Base-by-base conservation (phyloP, 1,140 invertebrate species). In the Frieseomelitta varia region DNA sequence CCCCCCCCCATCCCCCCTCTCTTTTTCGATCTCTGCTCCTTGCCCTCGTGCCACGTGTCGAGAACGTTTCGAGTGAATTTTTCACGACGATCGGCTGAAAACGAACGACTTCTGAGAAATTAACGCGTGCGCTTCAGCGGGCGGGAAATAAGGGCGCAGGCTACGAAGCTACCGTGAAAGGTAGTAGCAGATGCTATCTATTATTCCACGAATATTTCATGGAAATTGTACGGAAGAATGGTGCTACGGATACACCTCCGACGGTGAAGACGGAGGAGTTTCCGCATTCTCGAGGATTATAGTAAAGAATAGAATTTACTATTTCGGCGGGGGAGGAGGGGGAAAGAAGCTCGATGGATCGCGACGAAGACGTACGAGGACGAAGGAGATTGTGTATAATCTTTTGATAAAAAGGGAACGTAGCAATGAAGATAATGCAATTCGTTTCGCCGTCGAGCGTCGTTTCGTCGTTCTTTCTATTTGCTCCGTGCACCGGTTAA, bases 131-230 rank as follows among this genome's bases (percentile, higher is more conserved):
- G 8, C n/a, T 17, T 19, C 6, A 47, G 39, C 6, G 53, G 53
- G 6, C 19, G n/a, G 27, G 34, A 63, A 71, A 61, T 21, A 80
- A 24, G 55, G n/a, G n/a, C 53, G 19, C n/a, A 47, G n/a, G 3
- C 24, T 34, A 14, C 10, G 11, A 19, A 72, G 56, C 63, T 24
- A 47, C 10, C 10, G 47, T 24, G 19, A 53, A 47, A 55, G 24
- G 47, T 55, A 2, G 30, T 47, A 56, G 47, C 17, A 67, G 34
- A 27, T 69, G 69, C 79, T 67, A 67, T 76, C 68, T 79, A 87
- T 87, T 76, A 81, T 72, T 87, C 56, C 51, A 58, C n/a, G 73
- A n/a, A 27, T 39, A 30, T 10, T 53, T 34, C 34, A 24, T 12
- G 51, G 19, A 56, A 74, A 69, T 75, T 61, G 34, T n/a, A 58